phyloP scores from a whole-genome alignment of 1,140 invertebrate genomes.

The Caenorhabditis inopinata region DNA sequence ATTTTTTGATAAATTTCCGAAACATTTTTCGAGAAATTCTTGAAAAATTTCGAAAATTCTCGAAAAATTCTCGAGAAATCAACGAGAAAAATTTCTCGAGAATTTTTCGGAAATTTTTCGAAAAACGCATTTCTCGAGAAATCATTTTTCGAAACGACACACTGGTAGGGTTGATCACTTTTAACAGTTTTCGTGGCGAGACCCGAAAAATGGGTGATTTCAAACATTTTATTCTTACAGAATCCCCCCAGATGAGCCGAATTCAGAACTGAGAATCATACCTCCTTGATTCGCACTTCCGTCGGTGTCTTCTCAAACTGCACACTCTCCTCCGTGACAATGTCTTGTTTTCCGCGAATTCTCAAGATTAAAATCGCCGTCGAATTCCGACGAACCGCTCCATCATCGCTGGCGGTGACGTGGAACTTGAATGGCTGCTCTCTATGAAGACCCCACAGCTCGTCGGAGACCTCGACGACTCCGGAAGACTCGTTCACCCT shows the following conservation, averaged over 20 bases:
- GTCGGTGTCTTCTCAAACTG: neutral
- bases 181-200: too few relatives aligned
- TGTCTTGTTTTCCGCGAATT: neutral
- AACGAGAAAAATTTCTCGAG: too few relatives aligned
- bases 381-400: neutral
- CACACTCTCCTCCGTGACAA: neutral
- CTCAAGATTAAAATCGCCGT: slow-evolving; percentile 1
- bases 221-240: too few relatives aligned
- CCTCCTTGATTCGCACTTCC: neutral
- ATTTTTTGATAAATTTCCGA: too few relatives aligned
- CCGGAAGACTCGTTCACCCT: slow-evolving; percentile 13
- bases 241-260: neutral
- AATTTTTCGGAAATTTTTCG: too few relatives aligned
- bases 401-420: slow-evolving; percentile 15
- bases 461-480: neutral
- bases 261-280: neutral
- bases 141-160: too few relatives aligned
- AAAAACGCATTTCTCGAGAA: too few relatives aligned
- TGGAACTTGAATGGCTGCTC: neutral
- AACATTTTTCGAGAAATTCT: too few relatives aligned
- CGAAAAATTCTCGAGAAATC: too few relatives aligned
- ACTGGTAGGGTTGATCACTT: too few relatives aligned
- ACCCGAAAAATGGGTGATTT: too few relatives aligned
- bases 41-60: too few relatives aligned
- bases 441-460: slow-evolving; percentile 15